Percentiles rank a stretch among this genome's conserved stretches.
phyloP scores from a whole-genome alignment of 2,888 invertebrate species.

The Nasonia oneida region DNA sequence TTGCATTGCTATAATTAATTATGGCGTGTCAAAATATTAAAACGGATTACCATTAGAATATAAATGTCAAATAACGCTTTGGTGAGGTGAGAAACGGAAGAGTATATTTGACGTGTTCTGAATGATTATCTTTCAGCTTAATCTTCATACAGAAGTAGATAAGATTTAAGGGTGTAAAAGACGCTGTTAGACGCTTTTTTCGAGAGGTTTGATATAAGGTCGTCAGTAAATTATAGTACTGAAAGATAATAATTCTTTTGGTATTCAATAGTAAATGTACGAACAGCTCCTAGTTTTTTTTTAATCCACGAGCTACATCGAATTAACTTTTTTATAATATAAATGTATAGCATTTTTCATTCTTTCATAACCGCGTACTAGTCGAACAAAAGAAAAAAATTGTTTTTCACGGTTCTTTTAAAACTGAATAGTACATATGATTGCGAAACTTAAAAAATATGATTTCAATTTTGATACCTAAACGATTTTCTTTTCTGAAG shows the following conservation, averaged over 20 bases:
- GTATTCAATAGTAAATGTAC: background rate
- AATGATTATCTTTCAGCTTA: conserved; percentile 8
- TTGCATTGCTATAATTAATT: too few relatives aligned
- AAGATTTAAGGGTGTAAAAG: background rate
- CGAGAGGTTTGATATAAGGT: background rate
- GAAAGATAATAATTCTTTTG: background rate
- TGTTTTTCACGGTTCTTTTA: background rate
- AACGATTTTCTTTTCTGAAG: background rate
- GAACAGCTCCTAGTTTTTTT: too few relatives aligned
- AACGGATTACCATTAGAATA: background rate
- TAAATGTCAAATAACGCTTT: background rate
- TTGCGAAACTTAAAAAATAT: background rate
- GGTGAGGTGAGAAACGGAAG: background rate
- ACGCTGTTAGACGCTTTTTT: background rate
- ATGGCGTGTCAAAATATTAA: background rate
- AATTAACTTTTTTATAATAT: too few relatives aligned
- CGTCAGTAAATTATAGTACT: background rate
- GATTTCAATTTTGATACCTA: background rate
- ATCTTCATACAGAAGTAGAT: background rate
- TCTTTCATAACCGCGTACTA: too few relatives aligned
- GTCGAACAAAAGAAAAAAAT: too few relatives aligned
- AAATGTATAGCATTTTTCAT: too few relatives aligned
- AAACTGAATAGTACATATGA: background rate
- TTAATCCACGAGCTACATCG: too few relatives aligned
- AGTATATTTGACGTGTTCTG: background rate